Evolutionary conservation across 2,888 invertebrate species (phyloP).

Genomic region (Drosophila stalkeri): DNA sequence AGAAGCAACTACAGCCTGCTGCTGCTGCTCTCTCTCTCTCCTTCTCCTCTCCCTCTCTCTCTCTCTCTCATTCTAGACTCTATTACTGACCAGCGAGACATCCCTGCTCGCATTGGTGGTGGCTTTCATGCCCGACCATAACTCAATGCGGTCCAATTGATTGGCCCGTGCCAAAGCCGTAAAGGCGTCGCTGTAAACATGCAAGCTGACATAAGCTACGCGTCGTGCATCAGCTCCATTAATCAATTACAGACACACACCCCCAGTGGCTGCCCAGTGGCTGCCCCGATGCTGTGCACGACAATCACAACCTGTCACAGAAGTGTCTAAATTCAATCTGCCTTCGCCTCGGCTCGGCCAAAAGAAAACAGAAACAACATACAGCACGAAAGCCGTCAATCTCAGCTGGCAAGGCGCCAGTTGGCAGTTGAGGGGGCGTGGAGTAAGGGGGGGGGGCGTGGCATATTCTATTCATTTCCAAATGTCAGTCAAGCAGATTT

Average conservation of each 20-base stretch:
- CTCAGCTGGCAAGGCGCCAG: constrained; percentile 33
- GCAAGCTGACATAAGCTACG: constrained; percentile 69
- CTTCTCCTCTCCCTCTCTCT: not conserved
- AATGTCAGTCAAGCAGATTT: constrained; percentile 34
- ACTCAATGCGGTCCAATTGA: constrained; percentile 63
- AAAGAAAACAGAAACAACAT: not conserved
- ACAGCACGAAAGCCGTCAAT: constrained; percentile 40
- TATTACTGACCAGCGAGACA: constrained; percentile 41
- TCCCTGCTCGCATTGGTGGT: constrained; percentile 16
- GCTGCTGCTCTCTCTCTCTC: not conserved
- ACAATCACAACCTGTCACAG: constrained; percentile 62
- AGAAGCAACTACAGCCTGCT: constrained; percentile 6
- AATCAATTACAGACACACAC: constrained; percentile 79
- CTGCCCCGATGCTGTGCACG: constrained; percentile 11
- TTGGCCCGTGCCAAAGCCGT: constrained; percentile 41
- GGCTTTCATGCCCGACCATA: constrained; percentile 50
- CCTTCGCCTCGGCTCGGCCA: not conserved
- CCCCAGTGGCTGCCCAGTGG: too few relatives aligned
- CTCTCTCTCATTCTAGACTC: constrained; percentile 7
- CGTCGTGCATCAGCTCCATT: constrained; percentile 74
- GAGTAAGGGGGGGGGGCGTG: not conserved
- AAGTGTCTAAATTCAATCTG: constrained; percentile 63
- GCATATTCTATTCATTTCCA: constrained; percentile 34
- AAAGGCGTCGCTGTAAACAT: constrained; percentile 48
- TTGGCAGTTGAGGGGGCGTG: too few relatives aligned